phyloP scores from a whole-genome alignment of 2,888 invertebrate species.

The Silvanus unidentatus region DNA sequence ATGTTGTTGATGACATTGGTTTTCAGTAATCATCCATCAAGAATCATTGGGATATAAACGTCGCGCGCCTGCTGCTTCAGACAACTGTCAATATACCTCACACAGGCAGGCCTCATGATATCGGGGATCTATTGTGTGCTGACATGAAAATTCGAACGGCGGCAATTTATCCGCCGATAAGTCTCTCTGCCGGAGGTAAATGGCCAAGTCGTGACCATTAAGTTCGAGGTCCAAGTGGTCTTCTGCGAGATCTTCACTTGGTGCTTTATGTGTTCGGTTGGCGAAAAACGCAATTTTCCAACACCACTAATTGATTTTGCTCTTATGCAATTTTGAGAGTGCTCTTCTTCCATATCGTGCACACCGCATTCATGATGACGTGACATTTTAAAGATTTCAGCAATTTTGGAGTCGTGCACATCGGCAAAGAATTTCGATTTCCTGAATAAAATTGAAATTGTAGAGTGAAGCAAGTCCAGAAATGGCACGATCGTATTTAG shows the following conservation, averaged over 20 bases:
- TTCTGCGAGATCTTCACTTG: no score
- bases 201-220: constrained; percentile 58
- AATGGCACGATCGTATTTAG: no score
- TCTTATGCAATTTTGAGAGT: constrained; percentile 13
- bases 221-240: constrained; percentile 32
- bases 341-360: no score
- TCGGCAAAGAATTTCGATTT: no score
- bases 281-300: neutral
- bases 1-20: no score
- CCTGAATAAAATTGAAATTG: no score
- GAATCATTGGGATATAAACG: constrained; percentile 16
- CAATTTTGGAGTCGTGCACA: no score
- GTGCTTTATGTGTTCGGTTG: no score
- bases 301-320: constrained; percentile 28
- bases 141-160: constrained; percentile 53
- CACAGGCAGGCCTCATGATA: constrained; percentile 40
- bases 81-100: constrained; percentile 46
- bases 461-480: no score
- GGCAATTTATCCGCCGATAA: constrained; percentile 54
- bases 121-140: constrained; percentile 45
- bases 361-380: no score
- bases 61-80: constrained; percentile 29
- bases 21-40: constrained; percentile 13
- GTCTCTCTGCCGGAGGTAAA: constrained; percentile 57
- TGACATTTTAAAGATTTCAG: no score